Percentiles rank a stretch among this genome's conserved stretches.
These are phyloP conservation scores for Ageneiosus marmoratus DNA, from an alignment of 2,113 vertebrate species.

Conservation along the genomic window DNA sequence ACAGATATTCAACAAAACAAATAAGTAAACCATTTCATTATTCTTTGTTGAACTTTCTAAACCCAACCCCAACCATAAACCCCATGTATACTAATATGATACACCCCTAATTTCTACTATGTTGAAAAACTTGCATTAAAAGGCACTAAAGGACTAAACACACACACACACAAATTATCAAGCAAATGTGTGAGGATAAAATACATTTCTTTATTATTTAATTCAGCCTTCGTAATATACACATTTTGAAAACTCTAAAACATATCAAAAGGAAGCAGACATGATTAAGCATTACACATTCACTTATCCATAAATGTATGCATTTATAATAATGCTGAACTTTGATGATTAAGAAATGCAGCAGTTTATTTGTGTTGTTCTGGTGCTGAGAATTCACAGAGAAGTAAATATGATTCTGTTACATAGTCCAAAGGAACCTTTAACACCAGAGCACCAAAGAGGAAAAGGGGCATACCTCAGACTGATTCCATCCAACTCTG, in stretches of 20 bases:
- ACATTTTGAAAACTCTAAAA: constrained; percentile 28
- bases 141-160: neutral
- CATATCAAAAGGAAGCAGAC: constrained; percentile 42
- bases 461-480: constrained; percentile 1
- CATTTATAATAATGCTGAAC: constrained; percentile 16
- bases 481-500: neutral
- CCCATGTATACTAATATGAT: no score
- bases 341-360: constrained; percentile 4
- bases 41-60: no score
- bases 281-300: constrained; percentile 24
- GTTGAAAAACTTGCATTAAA: neutral
- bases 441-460: constrained; percentile 42
- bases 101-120: neutral
- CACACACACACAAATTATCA: neutral
- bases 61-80: no score
- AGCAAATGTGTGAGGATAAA: constrained; percentile 8
- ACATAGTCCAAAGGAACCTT: constrained; percentile 6
- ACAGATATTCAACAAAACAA: no score
- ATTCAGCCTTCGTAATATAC: constrained; percentile 27
- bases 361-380: neutral
- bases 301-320: neutral
- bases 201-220: constrained; percentile 38
- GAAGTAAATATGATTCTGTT: neutral
- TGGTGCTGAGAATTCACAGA: neutral
- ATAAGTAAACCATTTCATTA: no score